These are phyloP conservation scores for Mobula birostris DNA, from an alignment of 2,113 vertebrate species.

Conservation along the genomic window DNA sequence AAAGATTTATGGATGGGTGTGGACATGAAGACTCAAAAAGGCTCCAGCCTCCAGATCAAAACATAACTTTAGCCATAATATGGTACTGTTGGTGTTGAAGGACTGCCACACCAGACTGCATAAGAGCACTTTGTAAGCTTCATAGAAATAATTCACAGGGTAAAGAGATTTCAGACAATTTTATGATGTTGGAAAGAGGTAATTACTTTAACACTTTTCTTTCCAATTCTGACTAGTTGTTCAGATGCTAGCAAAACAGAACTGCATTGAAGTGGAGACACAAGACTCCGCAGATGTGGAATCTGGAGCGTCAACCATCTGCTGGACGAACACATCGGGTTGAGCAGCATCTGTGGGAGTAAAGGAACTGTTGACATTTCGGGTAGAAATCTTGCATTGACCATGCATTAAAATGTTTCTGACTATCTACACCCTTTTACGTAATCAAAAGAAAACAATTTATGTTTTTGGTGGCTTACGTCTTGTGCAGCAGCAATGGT, in stretches of 20 bases:
- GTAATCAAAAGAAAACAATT: too few species aligned
- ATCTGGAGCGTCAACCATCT: too few species aligned
- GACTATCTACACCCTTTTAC: too few species aligned
- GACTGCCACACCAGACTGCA: not conserved
- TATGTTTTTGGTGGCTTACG: too few species aligned
- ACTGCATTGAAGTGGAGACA: not conserved
- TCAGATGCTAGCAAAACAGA: not conserved
- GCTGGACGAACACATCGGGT: too few species aligned
- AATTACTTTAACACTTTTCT: not conserved
- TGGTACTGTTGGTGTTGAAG: not conserved
- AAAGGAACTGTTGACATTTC: too few species aligned
- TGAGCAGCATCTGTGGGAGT: too few species aligned
- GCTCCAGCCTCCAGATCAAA: not conserved
- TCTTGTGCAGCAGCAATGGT: too few species aligned
- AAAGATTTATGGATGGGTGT: not conserved
- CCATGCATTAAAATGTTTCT: too few species aligned
- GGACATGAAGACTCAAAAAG: not conserved
- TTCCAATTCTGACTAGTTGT: not conserved
- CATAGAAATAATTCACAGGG: not conserved
- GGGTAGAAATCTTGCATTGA: too few species aligned
- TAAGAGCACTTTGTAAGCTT: not conserved
- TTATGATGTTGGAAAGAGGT: not conserved
- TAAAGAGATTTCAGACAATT: not conserved
- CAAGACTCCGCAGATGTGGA: too few species aligned
- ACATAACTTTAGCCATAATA: not conserved